These are phyloP conservation scores for Drosophila nigricruria DNA, from an alignment of 2,888 invertebrate genomes.

Conservation along the genomic window DNA sequence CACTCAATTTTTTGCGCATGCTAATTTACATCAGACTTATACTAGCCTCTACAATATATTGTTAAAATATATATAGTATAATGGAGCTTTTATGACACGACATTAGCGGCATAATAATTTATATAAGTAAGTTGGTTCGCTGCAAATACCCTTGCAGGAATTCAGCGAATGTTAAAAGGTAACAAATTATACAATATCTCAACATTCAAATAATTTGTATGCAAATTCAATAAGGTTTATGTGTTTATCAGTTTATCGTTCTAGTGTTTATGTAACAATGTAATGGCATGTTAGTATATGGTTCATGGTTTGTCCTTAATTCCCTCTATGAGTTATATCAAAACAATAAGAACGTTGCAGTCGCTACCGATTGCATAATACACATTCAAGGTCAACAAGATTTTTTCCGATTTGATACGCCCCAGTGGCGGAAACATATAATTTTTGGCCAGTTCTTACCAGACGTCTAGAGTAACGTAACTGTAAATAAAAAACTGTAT, in stretches of 20 bases:
- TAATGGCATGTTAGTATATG: background rate
- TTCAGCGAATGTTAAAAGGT: background rate
- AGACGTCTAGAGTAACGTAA: too few relatives aligned
- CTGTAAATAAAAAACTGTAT: too few relatives aligned
- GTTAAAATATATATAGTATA: background rate
- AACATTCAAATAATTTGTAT: background rate
- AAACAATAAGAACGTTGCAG: background rate
- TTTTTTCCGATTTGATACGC: too few relatives aligned
- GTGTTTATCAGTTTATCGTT: background rate
- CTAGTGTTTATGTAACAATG: background rate
- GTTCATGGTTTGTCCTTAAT: background rate
- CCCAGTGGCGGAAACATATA: too few relatives aligned
- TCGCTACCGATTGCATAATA: too few relatives aligned
- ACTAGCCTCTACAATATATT: constrained; percentile 9
- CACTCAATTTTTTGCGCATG: constrained; percentile 9
- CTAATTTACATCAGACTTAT: constrained; percentile 12
- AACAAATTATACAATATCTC: background rate
- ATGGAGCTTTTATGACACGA: background rate
- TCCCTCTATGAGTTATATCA: background rate
- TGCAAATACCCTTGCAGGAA: background rate
- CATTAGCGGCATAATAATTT: background rate
- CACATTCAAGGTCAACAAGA: too few relatives aligned
- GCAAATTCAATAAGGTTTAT: background rate
- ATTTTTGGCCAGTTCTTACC: too few relatives aligned
- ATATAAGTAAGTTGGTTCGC: background rate